Percentiles rank a stretch among this genome's conserved stretches.
These are phyloP conservation scores for Salvelinus namaycush DNA, from an alignment of 2,113 vertebrate species.

Conservation along the genomic window DNA sequence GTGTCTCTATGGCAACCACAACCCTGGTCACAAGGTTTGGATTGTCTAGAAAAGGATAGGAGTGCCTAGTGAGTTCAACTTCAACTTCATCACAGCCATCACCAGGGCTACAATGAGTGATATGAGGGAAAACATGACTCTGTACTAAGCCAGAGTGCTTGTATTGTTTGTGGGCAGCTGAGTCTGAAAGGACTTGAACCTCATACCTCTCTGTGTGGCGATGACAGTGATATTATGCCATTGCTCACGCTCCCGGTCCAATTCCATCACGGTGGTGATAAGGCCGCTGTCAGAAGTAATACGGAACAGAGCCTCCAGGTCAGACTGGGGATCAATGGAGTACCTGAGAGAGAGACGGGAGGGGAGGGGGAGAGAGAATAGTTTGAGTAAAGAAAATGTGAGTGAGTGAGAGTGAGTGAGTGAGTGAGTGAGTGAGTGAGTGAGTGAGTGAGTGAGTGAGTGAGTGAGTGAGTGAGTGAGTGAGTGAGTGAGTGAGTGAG, in stretches of 20 bases:
- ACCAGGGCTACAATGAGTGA: not conserved
- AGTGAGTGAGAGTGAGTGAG: slow-evolving; percentile 5
- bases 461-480: too few species aligned
- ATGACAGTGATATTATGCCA: slow-evolving; percentile 89
- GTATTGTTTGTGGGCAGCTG: not conserved
- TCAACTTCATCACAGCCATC: not conserved
- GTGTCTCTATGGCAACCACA: slow-evolving; percentile 84
- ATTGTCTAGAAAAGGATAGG: slow-evolving; percentile 72
- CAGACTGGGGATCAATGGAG: slow-evolving; percentile 85
- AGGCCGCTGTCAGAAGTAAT: slow-evolving; percentile 83
- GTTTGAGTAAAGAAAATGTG: not conserved
- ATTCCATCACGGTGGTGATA: slow-evolving; percentile 78
- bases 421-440: too few species aligned
- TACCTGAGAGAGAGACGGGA: slow-evolving; percentile 66
- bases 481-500: too few species aligned
- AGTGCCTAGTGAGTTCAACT: not conserved
- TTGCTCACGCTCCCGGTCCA: slow-evolving; percentile 83
- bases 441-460: too few species aligned
- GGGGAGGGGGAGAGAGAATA: not conserved
- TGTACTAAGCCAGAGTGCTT: not conserved
- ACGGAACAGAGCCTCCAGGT: slow-evolving; percentile 83
- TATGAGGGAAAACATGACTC: not conserved
- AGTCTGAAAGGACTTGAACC: not conserved
- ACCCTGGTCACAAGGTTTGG: slow-evolving; percentile 81
- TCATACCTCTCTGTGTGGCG: slow-evolving; percentile 83